Conservation (phyloP, 2,888 invertebrate species). For the Cryptocephalus primarius region DNA sequence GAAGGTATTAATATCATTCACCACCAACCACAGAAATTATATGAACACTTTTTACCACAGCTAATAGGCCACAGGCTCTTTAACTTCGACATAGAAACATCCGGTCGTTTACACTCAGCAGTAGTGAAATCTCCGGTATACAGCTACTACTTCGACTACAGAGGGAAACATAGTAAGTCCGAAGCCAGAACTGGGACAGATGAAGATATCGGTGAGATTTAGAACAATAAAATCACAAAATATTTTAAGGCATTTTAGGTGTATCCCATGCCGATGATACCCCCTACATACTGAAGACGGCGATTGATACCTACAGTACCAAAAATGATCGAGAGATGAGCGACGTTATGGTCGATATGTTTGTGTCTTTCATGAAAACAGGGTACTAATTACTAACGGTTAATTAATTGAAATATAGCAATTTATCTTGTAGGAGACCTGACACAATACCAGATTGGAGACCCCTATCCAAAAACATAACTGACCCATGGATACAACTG, state of each 20-base stretch:
- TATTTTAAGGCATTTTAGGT: conserved; percentile 34
- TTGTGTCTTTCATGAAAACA: conserved; percentile 46
- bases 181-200: conserved; percentile 19
- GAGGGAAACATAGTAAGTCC: conserved; percentile 47
- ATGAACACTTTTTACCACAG: conserved; percentile 11
- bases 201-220: conserved; percentile 1
- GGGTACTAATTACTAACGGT: conserved; percentile 38
- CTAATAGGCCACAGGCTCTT: conserved; percentile 57
- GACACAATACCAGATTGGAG: background rate
- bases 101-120: conserved; percentile 48
- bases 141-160: conserved; percentile 53
- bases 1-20: conserved; percentile 6
- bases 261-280: conserved; percentile 55
- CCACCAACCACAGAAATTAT: too few relatives aligned
- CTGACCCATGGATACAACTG: conserved; percentile 9
- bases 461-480: background rate
- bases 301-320: conserved; percentile 29
- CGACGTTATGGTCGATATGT: conserved; percentile 41
- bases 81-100: conserved; percentile 45
- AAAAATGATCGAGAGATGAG: conserved; percentile 39
- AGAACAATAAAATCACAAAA: background rate
- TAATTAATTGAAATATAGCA: background rate
- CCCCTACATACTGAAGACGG: conserved; percentile 36
- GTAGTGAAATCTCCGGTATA: conserved; percentile 48
- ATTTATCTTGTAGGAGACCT: conserved; percentile 14